A percentile compares a stretch with the other conserved stretches of the same genome.
These are phyloP conservation scores for Drosophila nr. fundita DNA, from an alignment of 2,888 invertebrate species.

Conservation along the genomic window DNA sequence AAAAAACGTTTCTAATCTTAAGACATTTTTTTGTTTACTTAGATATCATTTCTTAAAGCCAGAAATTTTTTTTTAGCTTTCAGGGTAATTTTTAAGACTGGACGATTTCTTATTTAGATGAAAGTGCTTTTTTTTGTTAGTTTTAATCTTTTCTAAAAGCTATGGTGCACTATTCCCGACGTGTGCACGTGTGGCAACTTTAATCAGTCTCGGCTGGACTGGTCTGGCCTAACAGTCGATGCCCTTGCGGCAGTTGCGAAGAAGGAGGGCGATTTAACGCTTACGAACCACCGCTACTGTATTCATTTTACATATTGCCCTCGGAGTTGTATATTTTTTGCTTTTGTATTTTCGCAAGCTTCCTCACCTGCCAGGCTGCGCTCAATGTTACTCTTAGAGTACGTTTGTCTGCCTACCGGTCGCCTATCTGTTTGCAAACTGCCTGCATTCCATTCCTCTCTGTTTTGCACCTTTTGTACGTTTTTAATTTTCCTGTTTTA, in stretches of 20 bases:
- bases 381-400: constrained; percentile 51
- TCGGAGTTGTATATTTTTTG: constrained; percentile 70
- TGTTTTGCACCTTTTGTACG: constrained; percentile 83
- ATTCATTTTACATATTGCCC: constrained; percentile 80
- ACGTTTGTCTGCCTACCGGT: constrained; percentile 48
- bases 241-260: constrained; percentile 39
- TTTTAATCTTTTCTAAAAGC: constrained; percentile 16
- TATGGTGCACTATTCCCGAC: not conserved
- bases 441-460: constrained; percentile 58
- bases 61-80: not conserved
- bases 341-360: constrained; percentile 66
- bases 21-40: not conserved
- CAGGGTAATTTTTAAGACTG: not conserved
- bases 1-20: not conserved
- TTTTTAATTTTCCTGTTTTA: constrained; percentile 85
- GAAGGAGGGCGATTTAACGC: constrained; percentile 50
- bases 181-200: constrained; percentile 39
- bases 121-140: not conserved
- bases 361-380: constrained; percentile 42
- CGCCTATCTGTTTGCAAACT: constrained; percentile 71
- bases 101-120: not conserved
- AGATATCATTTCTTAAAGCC: not conserved
- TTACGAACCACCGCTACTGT: constrained; percentile 44
- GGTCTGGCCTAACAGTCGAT: constrained; percentile 36
- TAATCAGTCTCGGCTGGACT: constrained; percentile 41